phyloP scores from a whole-genome alignment of 1,140 invertebrate genomes.

The Magallana gigas region DNA sequence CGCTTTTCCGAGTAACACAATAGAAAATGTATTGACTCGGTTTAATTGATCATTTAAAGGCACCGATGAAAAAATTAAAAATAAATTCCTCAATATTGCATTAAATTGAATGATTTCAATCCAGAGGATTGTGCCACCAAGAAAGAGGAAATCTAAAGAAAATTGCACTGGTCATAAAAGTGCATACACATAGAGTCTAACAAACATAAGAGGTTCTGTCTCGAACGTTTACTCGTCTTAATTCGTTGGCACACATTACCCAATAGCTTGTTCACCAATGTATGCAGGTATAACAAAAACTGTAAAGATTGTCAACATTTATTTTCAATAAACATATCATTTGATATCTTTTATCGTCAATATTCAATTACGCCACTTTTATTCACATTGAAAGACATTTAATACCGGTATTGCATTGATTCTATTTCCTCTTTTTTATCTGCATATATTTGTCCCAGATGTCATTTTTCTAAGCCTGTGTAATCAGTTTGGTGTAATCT shows the following conservation, averaged over 20 bases:
- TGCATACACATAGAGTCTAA: too few species aligned
- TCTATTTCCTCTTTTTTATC: background rate
- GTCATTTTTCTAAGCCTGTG: background rate
- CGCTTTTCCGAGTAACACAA: background rate
- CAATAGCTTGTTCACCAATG: background rate
- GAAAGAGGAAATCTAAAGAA: background rate
- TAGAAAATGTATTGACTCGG: background rate
- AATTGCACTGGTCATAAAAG: background rate
- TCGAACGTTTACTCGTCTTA: background rate
- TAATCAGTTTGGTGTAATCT: constrained; percentile 14
- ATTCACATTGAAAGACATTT: background rate
- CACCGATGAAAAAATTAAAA: background rate
- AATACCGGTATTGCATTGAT: background rate
- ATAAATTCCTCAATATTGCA: background rate
- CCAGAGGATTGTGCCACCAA: background rate
- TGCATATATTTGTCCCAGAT: too few species aligned
- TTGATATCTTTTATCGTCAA: background rate
- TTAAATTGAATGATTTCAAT: background rate
- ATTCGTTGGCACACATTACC: background rate
- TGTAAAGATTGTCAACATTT: background rate
- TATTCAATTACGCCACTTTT: background rate
- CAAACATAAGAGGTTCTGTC: background rate
- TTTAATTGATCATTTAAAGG: background rate
- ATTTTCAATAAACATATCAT: background rate
- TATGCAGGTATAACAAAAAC: background rate